These are phyloP conservation scores for Atherinosoma microstoma DNA, from an alignment of 2,797 vertebrate species.

Conservation along the genomic window DNA sequence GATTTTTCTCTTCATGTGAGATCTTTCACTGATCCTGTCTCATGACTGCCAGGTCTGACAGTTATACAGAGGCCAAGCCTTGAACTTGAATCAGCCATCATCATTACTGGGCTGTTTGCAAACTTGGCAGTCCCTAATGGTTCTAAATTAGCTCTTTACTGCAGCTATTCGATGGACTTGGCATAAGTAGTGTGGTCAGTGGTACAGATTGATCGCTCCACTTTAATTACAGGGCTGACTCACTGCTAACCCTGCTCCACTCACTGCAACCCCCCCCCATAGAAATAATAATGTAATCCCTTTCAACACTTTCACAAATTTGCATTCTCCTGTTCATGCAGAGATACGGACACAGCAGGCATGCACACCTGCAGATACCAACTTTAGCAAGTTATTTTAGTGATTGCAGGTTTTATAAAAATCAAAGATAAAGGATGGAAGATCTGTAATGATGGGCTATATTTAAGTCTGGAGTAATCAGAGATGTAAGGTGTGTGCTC, in stretches of 20 bases:
- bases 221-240: slow-evolving; percentile 86
- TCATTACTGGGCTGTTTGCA: slow-evolving; percentile 87
- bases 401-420: slow-evolving; percentile 34
- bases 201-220: slow-evolving; percentile 84
- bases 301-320: slow-evolving; percentile 63
- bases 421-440: slow-evolving; percentile 34
- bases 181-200: slow-evolving; percentile 84
- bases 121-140: slow-evolving; percentile 87
- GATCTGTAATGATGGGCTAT: slow-evolving; percentile 12
- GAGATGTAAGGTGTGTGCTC: slow-evolving; percentile 14
- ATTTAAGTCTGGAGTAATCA: slow-evolving; percentile 21
- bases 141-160: slow-evolving; percentile 88
- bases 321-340: slow-evolving; percentile 32
- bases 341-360: neutral
- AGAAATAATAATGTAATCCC: slow-evolving; percentile 67
- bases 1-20: slow-evolving; percentile 46
- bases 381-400: slow-evolving; percentile 5
- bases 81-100: slow-evolving; percentile 84
- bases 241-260: slow-evolving; percentile 67
- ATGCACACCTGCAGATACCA: slow-evolving; percentile 5
- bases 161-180: slow-evolving; percentile 84
- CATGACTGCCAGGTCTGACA: slow-evolving; percentile 73
- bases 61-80: slow-evolving; percentile 76
- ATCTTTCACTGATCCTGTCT: slow-evolving; percentile 48
- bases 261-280: slow-evolving; percentile 33